Evolutionary conservation across 2,113 vertebrate species (phyloP).

Genomic region (Tragelaphus buxtoni): DNA sequence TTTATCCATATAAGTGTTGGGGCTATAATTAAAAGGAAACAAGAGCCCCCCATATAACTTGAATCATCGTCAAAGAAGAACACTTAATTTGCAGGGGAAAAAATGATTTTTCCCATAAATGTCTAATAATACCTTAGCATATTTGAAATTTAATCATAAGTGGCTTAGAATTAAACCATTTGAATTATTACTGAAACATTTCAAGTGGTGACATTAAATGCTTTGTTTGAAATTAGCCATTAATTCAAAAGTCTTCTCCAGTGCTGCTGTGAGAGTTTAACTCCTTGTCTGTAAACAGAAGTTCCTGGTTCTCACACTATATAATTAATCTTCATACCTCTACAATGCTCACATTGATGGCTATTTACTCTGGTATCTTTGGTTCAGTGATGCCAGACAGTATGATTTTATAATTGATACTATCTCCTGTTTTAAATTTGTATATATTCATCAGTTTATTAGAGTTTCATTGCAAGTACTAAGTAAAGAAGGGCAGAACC

Average conservation of each 20-base stretch:
- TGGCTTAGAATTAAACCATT: conserved; percentile 79
- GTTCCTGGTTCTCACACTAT: conserved; percentile 36
- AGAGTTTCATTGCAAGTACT: background rate
- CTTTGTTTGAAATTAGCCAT: conserved; percentile 70
- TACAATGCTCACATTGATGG: background rate
- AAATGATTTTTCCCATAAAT: conserved; percentile 77
- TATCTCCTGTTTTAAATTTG: background rate
- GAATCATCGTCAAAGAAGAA: conserved; percentile 75
- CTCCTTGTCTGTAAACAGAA: conserved; percentile 61
- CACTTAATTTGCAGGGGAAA: conserved; percentile 73
- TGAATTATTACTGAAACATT: conserved; percentile 80
- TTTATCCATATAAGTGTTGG: conserved; percentile 74
- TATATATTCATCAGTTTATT: background rate
- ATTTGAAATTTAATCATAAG: conserved; percentile 81
- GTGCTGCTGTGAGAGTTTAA: conserved; percentile 47
- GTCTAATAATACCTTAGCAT: conserved; percentile 78
- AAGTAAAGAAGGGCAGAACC: background rate
- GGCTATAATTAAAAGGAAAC: conserved; percentile 81
- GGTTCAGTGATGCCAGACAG: background rate
- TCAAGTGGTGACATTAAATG: conserved; percentile 62
- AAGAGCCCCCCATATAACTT: conserved; percentile 71
- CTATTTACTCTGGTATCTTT: conserved; percentile 16
- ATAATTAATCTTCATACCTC: conserved; percentile 63
- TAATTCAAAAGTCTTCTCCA: conserved; percentile 53
- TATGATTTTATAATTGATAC: conserved; percentile 32